Percentiles rank a stretch among this genome's conserved stretches.
Conservation (phyloP, 2,888 invertebrate species). For the Sericinus montela region DNA sequence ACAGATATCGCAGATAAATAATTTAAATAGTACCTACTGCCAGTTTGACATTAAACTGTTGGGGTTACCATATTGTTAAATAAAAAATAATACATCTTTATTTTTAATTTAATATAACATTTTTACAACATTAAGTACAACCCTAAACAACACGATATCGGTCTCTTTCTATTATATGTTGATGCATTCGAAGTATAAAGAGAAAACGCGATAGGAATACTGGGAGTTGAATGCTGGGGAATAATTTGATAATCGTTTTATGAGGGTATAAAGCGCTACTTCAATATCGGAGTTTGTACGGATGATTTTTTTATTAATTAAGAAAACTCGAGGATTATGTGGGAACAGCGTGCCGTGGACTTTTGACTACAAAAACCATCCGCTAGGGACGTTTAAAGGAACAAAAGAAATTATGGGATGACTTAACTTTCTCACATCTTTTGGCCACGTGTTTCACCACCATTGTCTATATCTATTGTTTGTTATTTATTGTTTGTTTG, state of each 20-base stretch:
- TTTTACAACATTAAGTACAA: neutral
- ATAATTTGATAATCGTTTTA: slow-evolving; percentile 76
- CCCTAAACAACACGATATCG: slow-evolving; percentile 31
- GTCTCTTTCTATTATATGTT: slow-evolving; percentile 31
- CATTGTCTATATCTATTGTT: slow-evolving; percentile 47
- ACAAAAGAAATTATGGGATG: slow-evolving; percentile 65
- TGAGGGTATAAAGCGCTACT: slow-evolving; percentile 64
- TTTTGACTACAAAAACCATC: slow-evolving; percentile 49
- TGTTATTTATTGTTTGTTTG: slow-evolving; percentile 25
- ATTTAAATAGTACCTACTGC: neutral
- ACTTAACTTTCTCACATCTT: slow-evolving; percentile 50
- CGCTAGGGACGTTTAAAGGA: slow-evolving; percentile 51
- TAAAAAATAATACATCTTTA: neutral
- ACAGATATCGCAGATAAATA: neutral
- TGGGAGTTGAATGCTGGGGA: slow-evolving; percentile 47
- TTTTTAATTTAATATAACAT: too few species aligned
- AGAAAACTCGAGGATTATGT: slow-evolving; percentile 57
- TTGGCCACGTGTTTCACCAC: slow-evolving; percentile 38
- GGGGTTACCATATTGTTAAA: neutral
- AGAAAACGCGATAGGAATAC: slow-evolving; percentile 54
- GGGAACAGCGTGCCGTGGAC: slow-evolving; percentile 48
- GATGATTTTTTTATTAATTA: slow-evolving; percentile 68
- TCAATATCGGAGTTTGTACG: slow-evolving; percentile 58
- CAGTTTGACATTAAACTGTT: neutral
- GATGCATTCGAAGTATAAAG: slow-evolving; percentile 65